Conservation (phyloP, 2,888 invertebrate genomes). For the Rhaphigaster nebulosa region DNA sequence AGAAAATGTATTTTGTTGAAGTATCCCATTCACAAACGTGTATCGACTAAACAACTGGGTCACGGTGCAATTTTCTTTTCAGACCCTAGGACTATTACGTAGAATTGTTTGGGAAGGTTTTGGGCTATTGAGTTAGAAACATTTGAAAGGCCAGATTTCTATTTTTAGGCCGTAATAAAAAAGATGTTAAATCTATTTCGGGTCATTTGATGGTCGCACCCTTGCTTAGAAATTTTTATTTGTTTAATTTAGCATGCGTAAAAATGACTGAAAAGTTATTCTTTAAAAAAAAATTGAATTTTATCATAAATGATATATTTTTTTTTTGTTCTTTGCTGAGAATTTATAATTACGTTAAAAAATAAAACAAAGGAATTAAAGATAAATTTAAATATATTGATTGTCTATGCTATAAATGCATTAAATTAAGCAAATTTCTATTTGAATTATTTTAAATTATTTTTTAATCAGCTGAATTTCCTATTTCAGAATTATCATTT, state of each 20-base stretch:
- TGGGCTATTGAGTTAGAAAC: not conserved
- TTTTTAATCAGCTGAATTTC: not conserved
- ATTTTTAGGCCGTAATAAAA: not conserved
- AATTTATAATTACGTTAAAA: no score
- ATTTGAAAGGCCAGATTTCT: not conserved
- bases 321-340: no score
- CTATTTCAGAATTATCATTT: not conserved
- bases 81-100: not conserved
- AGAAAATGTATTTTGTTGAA: not conserved
- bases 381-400: no score
- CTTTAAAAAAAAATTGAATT: no score
- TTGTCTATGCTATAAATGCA: not conserved
- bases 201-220: no score
- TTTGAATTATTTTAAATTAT: not conserved
- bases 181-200: not conserved
- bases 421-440: not conserved
- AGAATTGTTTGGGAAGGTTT: not conserved
- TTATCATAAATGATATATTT: no score
- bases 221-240: no score
- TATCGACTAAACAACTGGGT: not conserved
- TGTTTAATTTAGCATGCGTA: no score
- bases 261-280: no score
- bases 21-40: not conserved
- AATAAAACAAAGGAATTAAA: no score
- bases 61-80: constrained; percentile 2